Evolutionary conservation across 2,797 vertebrate species (phyloP), one percentile per base, ranked within the genome.

Genomic region (Schizothorax lantsangensis): DNA sequence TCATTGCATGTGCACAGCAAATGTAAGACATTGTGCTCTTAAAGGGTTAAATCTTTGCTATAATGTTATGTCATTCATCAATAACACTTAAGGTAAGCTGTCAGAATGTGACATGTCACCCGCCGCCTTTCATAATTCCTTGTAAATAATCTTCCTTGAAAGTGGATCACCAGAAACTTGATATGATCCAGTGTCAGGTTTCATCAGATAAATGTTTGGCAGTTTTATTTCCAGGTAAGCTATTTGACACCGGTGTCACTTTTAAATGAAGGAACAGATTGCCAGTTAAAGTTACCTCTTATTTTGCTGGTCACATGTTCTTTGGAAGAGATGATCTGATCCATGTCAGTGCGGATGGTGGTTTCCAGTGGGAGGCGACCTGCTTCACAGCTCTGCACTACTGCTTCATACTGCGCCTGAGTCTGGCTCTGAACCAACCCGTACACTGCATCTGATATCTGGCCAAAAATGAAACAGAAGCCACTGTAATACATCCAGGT

Each of bases 261-360:
- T 36, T 43, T 45, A 59, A 62, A 74, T 62, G 12, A 69, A 43
- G 4, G 19, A 79, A 71, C 45, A 74, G 9, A 62, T 73, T 14
- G 14, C 8, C 5, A 19, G 36, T 47, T 14, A 40, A 64, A 59
- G 11, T 81, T 40, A 95, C 95, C 94, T 92, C 81, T 89, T 91
- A 99, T 97, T 94, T 99, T 99, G 96, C 93, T 96, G 92, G 95
- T 96, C 92, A 99, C 91, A 19, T 98, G 97, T 89, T 99, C 98
- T 93, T 98, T 99, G 45, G 97, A 98, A 17, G 97, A 96, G 92
- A 99, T 97, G 89, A 99, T 97, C 94, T 99, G 98, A 93, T 99
- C 98, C 97, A 99, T 97, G 93, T 99, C 97, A 0, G 96, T 98
- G 83, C 97, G 96, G 88, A 98, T 97, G 87, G 93, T 92, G 15